These are phyloP conservation scores for Holothuria leucospilota DNA, from an alignment of 53 echinoderm and acorn worm species.

Conservation along the genomic window DNA sequence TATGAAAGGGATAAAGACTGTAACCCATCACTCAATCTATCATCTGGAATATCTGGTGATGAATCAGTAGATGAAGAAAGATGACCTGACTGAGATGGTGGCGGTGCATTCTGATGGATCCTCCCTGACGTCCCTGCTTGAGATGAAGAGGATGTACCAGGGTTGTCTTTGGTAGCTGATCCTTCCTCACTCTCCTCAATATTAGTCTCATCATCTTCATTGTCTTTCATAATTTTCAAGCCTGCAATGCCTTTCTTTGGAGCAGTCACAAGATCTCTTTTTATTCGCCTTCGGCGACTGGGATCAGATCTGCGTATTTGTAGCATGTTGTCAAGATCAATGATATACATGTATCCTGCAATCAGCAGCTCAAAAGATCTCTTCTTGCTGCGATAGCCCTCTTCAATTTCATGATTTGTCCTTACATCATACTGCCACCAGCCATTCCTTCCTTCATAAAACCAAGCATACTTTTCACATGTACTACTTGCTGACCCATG, in stretches of 20 bases:
- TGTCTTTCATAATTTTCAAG: slow-evolving; percentile 65
- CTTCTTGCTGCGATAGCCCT: slow-evolving; percentile 80
- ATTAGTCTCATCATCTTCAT: not conserved
- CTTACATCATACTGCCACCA: slow-evolving; percentile 99
- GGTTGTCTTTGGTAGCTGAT: not conserved
- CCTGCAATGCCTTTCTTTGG: slow-evolving; percentile 99
- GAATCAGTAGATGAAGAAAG: not conserved
- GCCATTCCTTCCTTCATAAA: slow-evolving; percentile 95
- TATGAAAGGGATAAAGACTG: slow-evolving; percentile 25
- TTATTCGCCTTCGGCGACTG: slow-evolving; percentile 88
- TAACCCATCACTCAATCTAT: slow-evolving; percentile 12
- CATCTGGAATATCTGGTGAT: slow-evolving; percentile 33
- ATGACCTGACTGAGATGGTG: no score
- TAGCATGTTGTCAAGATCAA: slow-evolving; percentile 93
- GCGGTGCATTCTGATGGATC: no score
- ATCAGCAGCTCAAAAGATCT: slow-evolving; percentile 88
- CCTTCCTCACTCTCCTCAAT: not conserved
- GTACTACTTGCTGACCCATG: not conserved
- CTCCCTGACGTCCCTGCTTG: no score
- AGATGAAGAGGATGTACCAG: no score
- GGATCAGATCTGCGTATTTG: slow-evolving; percentile 91
- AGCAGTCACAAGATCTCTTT: slow-evolving; percentile 83
- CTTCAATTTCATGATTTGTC: slow-evolving; percentile 84
- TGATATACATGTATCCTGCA: slow-evolving; percentile 90
- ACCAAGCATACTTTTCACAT: slow-evolving; percentile 84